Conservation (phyloP, 2,888 invertebrate species). For the Hemicrepidius hirtus region DNA sequence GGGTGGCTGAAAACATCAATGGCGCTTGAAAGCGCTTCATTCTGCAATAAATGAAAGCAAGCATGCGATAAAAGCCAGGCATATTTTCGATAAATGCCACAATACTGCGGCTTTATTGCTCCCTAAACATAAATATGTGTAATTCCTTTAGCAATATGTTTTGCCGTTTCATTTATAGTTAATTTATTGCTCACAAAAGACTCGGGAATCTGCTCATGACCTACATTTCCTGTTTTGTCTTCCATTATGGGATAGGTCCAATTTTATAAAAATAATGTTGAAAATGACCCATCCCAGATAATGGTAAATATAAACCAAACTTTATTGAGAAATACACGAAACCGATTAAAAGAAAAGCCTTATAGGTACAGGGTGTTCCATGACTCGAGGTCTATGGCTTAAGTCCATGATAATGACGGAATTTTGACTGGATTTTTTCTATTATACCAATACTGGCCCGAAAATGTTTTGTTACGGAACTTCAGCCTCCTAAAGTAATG, state of each 20-base stretch:
- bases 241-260: not conserved
- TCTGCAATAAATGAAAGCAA: constrained; percentile 20
- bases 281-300: too few species aligned
- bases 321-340: too few species aligned
- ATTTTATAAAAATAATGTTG: too few species aligned
- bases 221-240: not conserved
- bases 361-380: too few species aligned
- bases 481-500: too few species aligned
- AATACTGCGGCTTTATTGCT: constrained; percentile 29
- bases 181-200: constrained; percentile 24
- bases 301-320: too few species aligned
- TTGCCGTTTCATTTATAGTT: constrained; percentile 11
- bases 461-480: too few species aligned
- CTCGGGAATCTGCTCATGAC: constrained; percentile 14
- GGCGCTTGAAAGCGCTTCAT: constrained; percentile 6
- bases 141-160: constrained; percentile 27
- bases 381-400: too few species aligned
- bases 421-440: too few species aligned
- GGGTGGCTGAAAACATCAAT: not conserved
- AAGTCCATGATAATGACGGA: too few species aligned
- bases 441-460: too few species aligned
- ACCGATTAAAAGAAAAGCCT: too few species aligned
- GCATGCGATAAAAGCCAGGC: constrained; percentile 11
- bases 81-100: constrained; percentile 34
- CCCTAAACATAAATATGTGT: constrained; percentile 29